These are phyloP conservation scores for Gymnorhina tibicen DNA, from an alignment of 2,113 vertebrate genomes.

Conservation along the genomic window DNA sequence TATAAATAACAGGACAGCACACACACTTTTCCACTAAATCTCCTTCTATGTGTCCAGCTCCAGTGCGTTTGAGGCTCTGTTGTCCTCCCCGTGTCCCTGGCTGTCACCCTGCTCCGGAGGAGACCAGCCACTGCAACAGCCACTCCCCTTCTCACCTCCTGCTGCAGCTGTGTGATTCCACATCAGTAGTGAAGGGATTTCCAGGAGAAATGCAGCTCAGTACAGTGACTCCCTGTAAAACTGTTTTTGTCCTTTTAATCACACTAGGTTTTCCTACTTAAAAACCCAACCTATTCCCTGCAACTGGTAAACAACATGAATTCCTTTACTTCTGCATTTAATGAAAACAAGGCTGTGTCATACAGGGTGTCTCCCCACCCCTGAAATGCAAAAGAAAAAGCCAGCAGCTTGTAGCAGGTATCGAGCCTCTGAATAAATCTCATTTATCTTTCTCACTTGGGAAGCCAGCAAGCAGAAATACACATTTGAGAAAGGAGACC, in stretches of 20 bases:
- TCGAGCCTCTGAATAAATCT: background rate
- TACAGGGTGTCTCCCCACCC: background rate
- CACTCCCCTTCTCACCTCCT: background rate
- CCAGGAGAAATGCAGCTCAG: background rate
- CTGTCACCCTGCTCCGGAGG: accelerated
- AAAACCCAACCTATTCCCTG: background rate
- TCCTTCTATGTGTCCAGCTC: background rate
- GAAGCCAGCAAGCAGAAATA: background rate
- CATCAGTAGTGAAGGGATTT: background rate
- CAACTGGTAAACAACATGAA: background rate
- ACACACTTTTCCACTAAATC: background rate
- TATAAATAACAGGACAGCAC: background rate
- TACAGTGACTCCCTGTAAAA: background rate
- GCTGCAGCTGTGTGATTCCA: background rate
- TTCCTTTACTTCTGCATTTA: background rate
- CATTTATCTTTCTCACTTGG: background rate
- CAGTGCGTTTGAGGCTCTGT: background rate
- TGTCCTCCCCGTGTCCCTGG: background rate
- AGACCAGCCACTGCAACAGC: background rate
- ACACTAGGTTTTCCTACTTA: background rate
- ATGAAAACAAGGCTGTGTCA: background rate
- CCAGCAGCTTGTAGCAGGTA: background rate
- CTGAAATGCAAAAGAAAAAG: background rate
- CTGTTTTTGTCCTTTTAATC: background rate
- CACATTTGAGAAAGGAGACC: background rate